Percentiles rank a stretch among this genome's conserved stretches.
Evolutionary conservation across 2,888 invertebrate genomes (phyloP).

Genomic region (Diadegma fenestrale): DNA sequence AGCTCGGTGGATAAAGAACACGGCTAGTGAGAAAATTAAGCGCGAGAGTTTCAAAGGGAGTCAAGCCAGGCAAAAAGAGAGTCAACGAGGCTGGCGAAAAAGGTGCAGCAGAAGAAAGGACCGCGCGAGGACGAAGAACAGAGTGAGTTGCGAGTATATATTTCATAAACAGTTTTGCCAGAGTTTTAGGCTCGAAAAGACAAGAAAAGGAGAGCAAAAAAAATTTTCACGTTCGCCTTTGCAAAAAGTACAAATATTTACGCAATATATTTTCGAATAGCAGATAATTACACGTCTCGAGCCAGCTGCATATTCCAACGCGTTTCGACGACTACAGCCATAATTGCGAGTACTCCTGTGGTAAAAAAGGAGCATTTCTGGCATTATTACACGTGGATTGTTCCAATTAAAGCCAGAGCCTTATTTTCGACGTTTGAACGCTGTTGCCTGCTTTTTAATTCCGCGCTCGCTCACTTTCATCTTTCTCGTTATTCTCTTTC

Average conservation of each 20-base stretch:
- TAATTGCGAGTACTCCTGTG: neutral
- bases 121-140: conserved; percentile 11
- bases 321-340: neutral
- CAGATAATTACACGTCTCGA: neutral
- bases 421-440: conserved; percentile 7
- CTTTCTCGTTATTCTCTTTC: neutral
- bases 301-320: neutral
- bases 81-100: conserved; percentile 6
- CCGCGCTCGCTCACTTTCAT: neutral
- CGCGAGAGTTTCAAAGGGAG: conserved; percentile 45
- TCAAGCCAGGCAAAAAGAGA: conserved; percentile 11
- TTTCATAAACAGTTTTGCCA: conserved; percentile 26
- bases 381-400: neutral
- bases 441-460: neutral
- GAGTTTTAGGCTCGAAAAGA: neutral
- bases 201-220: neutral
- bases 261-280: neutral
- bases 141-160: too few species aligned
- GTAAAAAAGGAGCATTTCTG: neutral
- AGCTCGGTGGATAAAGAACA: conserved; percentile 5
- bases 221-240: neutral
- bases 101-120: conserved; percentile 22
- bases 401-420: neutral
- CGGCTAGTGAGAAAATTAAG: conserved; percentile 36
- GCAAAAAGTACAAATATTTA: neutral